Evolutionary conservation across 2,797 vertebrate species (phyloP).

Genomic region (Hypotaenidia philippensis): DNA sequence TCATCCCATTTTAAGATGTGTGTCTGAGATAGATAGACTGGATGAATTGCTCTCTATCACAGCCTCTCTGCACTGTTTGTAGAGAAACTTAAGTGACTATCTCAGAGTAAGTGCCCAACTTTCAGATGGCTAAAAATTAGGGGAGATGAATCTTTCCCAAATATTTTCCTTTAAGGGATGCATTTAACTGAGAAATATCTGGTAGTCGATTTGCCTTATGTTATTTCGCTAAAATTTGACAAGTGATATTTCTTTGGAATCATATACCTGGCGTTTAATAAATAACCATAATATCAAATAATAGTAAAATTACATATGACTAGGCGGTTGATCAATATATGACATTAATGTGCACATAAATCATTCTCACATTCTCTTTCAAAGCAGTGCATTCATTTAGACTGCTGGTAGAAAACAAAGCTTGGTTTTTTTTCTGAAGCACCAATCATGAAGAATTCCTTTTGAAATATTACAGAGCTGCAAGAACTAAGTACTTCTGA

Average conservation of each 20-base stretch:
- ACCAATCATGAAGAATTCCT: neutral
- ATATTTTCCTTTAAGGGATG: neutral
- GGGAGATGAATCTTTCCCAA: neutral
- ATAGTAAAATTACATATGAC: neutral
- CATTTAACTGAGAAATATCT: neutral
- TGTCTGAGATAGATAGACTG: neutral
- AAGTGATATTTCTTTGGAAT: neutral
- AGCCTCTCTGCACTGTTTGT: neutral
- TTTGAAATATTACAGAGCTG: neutral
- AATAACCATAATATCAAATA: neutral
- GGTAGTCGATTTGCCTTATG: neutral
- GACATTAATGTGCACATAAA: neutral
- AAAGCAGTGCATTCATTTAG: neutral
- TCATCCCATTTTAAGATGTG: conserved; percentile 18
- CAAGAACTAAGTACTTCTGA: neutral
- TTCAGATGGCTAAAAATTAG: neutral
- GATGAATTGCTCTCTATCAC: neutral
- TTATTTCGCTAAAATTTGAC: neutral
- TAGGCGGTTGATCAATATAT: neutral
- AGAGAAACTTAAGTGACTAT: neutral
- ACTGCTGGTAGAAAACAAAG: neutral
- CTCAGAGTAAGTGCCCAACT: neutral
- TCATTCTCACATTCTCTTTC: neutral
- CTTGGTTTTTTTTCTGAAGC: neutral
- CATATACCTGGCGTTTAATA: neutral